A percentile compares a stretch with the other conserved stretches of the same genome.
Conservation (phyloP, 2,113 vertebrate species). For the Centropus bengalensis region DNA sequence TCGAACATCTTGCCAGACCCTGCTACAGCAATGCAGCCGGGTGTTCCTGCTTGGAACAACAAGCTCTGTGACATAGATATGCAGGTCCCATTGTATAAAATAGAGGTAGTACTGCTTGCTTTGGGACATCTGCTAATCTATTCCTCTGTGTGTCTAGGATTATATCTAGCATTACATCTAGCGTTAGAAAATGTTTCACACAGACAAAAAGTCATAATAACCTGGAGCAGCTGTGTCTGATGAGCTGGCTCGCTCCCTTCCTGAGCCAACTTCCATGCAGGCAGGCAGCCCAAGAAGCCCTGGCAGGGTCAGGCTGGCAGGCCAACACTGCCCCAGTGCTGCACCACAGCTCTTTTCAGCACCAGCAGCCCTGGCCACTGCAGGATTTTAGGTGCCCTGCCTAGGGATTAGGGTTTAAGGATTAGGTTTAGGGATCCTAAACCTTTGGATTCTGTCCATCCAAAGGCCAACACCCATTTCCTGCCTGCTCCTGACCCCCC, state of each 20-base stretch:
- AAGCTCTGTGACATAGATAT: fast-evolving
- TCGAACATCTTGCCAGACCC: background rate
- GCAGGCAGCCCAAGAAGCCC: background rate
- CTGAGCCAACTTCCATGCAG: background rate
- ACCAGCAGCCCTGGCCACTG: background rate
- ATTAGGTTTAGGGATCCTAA: too few species aligned
- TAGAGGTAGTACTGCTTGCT: fast-evolving
- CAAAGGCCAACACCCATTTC: background rate
- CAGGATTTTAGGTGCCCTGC: background rate
- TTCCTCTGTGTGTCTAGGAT: background rate
- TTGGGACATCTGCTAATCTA: background rate
- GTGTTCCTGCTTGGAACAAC: background rate
- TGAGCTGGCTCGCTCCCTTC: background rate
- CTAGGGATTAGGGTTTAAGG: too few species aligned
- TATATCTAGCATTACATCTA: too few species aligned
- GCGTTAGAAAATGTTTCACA: background rate
- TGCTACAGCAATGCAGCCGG: fast-evolving
- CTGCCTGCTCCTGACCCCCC: background rate
- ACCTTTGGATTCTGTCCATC: fast-evolving
- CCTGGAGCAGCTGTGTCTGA: fast-evolving
- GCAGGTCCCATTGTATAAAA: background rate
- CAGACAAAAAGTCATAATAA: background rate
- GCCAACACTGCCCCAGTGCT: too few species aligned
- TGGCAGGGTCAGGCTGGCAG: background rate
- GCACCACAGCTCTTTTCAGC: too few species aligned